Evolutionary conservation across 2,113 vertebrate genomes (phyloP).

Genomic region (Plestiodon gilberti): DNA sequence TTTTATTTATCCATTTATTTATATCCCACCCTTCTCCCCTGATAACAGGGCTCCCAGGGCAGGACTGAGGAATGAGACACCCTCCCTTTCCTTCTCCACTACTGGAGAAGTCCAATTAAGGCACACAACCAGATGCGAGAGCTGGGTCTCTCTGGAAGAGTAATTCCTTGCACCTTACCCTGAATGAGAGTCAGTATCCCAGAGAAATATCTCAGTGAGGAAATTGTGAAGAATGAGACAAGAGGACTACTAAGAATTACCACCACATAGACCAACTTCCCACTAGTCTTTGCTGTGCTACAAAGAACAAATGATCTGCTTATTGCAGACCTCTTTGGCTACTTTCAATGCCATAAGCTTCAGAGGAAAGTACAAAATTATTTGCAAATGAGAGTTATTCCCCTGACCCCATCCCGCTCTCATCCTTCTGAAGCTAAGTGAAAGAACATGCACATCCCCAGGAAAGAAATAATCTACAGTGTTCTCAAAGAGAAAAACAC

Average conservation of each 20-base stretch:
- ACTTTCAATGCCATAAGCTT: neutral
- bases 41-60: too few species aligned
- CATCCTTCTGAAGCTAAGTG: neutral
- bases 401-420: accelerated
- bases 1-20: too few species aligned
- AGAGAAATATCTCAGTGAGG: neutral
- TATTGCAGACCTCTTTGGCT: neutral
- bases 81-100: neutral
- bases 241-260: neutral
- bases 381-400: neutral
- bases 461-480: neutral
- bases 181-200: neutral
- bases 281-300: neutral
- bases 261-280: neutral
- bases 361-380: neutral
- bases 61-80: neutral
- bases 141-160: neutral
- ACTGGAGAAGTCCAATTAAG: neutral
- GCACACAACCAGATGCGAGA: neutral
- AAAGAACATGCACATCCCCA: neutral
- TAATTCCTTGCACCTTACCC: neutral
- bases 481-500: neutral
- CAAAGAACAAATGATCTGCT: neutral
- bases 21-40: too few species aligned
- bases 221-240: neutral